Conservation (phyloP, 1,140 invertebrate species). For the Pararge aegeria region DNA sequence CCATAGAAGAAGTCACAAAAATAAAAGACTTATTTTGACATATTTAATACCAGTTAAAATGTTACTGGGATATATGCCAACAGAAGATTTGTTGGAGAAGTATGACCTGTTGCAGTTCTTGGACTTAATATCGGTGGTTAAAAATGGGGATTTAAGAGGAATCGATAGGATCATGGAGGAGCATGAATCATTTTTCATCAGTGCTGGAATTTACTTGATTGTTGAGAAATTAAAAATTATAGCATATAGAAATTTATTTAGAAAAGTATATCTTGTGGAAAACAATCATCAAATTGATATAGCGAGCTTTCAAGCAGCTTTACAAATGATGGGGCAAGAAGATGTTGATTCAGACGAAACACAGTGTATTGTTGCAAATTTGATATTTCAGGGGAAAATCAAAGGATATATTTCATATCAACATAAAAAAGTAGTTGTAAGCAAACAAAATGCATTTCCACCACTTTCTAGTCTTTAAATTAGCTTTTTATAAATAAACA, state of each 20-base stretch:
- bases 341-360: conserved; percentile 96
- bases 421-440: conserved; percentile 98
- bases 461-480: conserved; percentile 81
- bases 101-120: conserved; percentile 95
- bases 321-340: conserved; percentile 89
- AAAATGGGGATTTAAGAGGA: conserved; percentile 91
- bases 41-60: conserved; percentile 99
- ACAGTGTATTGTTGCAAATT: conserved; percentile 97
- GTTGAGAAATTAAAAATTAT: conserved; percentile 97
- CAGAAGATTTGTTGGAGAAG: conserved; percentile 87
- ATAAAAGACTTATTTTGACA: conserved; percentile 96
- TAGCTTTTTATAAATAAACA: no score
- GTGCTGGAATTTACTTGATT: conserved; percentile 97
- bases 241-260: conserved; percentile 97
- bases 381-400: conserved; percentile 96
- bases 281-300: conserved; percentile 96
- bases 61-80: conserved; percentile 96
- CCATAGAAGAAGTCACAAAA: conserved; percentile 89
- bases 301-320: conserved; percentile 87
- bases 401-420: conserved; percentile 99
- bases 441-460: conserved; percentile 98
- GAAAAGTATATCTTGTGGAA: conserved; percentile 94
- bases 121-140: conserved; percentile 92
- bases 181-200: conserved; percentile 96
- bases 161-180: conserved; percentile 92